A percentile compares a stretch with the other conserved stretches of the same genome.
These are phyloP conservation scores for Penaeus japonicus DNA, from an alignment of 1,140 invertebrate genomes.

Conservation along the genomic window DNA sequence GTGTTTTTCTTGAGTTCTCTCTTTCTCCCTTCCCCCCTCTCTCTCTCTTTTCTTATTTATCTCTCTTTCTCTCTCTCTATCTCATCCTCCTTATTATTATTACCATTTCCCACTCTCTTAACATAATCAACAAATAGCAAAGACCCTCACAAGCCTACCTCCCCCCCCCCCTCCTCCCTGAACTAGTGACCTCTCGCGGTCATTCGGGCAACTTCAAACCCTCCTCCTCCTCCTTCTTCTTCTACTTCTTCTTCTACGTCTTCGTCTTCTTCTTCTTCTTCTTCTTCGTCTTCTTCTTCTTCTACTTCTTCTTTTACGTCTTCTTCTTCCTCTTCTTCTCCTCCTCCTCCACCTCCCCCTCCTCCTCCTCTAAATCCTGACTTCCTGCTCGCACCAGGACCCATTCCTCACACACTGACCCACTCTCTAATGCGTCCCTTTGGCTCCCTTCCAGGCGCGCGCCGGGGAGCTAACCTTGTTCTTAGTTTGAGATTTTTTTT, in stretches of 20 bases:
- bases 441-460: neutral
- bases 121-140: too few relatives aligned
- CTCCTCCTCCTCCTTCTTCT: too few relatives aligned
- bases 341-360: too few relatives aligned
- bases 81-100: neutral
- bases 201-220: too few relatives aligned
- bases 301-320: neutral
- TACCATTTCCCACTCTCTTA: neutral
- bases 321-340: neutral
- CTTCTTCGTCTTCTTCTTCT: neutral
- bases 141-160: too few relatives aligned
- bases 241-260: too few relatives aligned
- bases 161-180: too few relatives aligned
- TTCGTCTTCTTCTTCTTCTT: too few relatives aligned
- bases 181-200: too few relatives aligned
- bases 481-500: neutral
- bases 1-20: neutral
- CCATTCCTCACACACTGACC: neutral
- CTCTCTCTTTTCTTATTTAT: neutral
- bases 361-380: too few relatives aligned
- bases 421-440: neutral
- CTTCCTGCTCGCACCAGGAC: too few relatives aligned
- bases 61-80: constrained; percentile 18
- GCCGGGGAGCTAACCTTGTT: neutral
- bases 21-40: neutral